Conservation (phyloP, 2,797 vertebrate genomes). For the Schizopygopsis malacanthus region DNA sequence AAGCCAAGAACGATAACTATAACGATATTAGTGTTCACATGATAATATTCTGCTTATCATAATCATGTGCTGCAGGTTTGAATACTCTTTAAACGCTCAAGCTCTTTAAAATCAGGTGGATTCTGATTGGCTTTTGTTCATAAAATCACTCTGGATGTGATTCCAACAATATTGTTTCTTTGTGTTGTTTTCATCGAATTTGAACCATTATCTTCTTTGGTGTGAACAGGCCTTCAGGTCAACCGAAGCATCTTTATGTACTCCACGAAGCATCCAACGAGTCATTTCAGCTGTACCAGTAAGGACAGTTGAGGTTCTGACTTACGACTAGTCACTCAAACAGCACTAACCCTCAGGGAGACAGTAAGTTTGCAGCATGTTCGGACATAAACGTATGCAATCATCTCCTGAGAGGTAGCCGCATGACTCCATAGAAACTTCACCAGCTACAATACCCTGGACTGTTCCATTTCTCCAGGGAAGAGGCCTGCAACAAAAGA, state of each 20-base stretch:
- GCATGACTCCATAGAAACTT: constrained; percentile 45
- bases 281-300: background rate
- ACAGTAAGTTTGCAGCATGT: constrained; percentile 27
- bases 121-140: constrained; percentile 1
- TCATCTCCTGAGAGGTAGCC: constrained; percentile 43
- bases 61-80: background rate
- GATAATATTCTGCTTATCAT: background rate
- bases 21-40: background rate
- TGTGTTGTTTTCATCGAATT: background rate
- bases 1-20: background rate
- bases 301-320: constrained; percentile 15
- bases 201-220: background rate
- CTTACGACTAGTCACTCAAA: constrained; percentile 6
- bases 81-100: too few species aligned
- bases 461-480: constrained; percentile 45
- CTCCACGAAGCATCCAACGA: background rate
- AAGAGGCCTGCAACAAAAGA: constrained; percentile 49
- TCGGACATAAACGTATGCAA: constrained; percentile 32
- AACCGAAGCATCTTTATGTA: background rate
- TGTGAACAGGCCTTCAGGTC: background rate
- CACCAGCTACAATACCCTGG: constrained; percentile 34
- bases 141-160: background rate
- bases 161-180: constrained; percentile 1
- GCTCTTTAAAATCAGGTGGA: background rate
- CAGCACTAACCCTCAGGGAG: constrained; percentile 17